Evolutionary conservation across 1,140 invertebrate genomes (phyloP), one percentile per base, ranked within the genome.

Genomic region (Idris sp.): DNA sequence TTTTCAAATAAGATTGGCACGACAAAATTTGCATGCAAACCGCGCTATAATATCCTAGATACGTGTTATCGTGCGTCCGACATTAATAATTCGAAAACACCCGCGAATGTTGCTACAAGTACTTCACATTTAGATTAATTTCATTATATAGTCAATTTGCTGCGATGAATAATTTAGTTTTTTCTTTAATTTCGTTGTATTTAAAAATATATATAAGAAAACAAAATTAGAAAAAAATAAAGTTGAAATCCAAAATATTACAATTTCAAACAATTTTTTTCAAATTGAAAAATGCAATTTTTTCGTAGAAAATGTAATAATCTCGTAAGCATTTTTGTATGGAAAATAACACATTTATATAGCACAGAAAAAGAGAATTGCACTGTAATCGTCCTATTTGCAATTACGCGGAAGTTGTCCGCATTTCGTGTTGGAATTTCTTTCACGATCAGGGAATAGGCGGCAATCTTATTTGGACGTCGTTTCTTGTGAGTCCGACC

Each of bases 1-100:
- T 83, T 83, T 84, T 79, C 81, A 82, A 83, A 83, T 83, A 83
- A 83, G 79, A 76, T 59, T 49, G 48, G 61, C 64, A 38, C 62
- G 74, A 67, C 68, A 72, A 77, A 81, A 81, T 81, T 82, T 79
- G 80, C 80, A 80, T 83, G 79, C 80, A 76, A 80, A 83, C 71
- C 78, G 76, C 74, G 74, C 76, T 77, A 56, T 76, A 76, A 76
- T 76, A 72, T 72, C 49, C 65, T 58, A 68, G 65, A 71, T 73
- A 64, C 68, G 77, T 71, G 54, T 79, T 77, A 81, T 79, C 62
- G 69, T 74, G 61, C 62, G 35, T 18, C 15, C 44, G 28, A 44
- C 61, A 61, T 51, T 68, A 67, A 58, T 73, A 67, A 65, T 72
- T 53, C 64, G 31, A 48, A n/a, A 36, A 62, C 53, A 79, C 67